phyloP scores from a whole-genome alignment of 2,797 vertebrate species.

The Cetoscarus ocellatus region DNA sequence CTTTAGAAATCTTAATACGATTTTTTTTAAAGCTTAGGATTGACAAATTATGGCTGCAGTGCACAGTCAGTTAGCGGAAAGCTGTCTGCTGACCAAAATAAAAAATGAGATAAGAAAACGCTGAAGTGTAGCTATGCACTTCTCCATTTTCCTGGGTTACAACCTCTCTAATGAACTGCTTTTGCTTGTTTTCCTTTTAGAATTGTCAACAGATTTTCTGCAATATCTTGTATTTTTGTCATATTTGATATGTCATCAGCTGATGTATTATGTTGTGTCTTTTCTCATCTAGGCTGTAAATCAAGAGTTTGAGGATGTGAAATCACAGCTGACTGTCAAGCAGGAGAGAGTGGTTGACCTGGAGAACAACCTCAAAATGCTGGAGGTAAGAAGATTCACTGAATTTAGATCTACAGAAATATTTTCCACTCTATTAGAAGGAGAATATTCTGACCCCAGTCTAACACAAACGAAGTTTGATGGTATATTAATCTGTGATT shows the following conservation, averaged over 20 bases:
- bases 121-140: too few species aligned
- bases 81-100: too few species aligned
- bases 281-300: conserved; percentile 75
- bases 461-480: neutral
- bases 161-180: neutral
- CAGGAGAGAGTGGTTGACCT: conserved; percentile 70
- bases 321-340: conserved; percentile 79
- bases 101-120: too few species aligned
- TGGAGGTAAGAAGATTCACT: conserved; percentile 84
- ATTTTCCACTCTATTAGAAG: neutral
- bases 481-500: neutral
- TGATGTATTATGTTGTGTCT: conserved; percentile 4
- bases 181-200: neutral
- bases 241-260: neutral
- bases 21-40: neutral
- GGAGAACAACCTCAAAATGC: conserved; percentile 78
- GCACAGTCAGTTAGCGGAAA: too few species aligned
- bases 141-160: neutral
- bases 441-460: neutral
- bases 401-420: neutral
- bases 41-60: too few species aligned
- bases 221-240: neutral
- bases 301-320: conserved; percentile 84
- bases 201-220: neutral
- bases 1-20: neutral